Evolutionary conservation across 2,113 vertebrate species (phyloP).

Genomic region (Scomber scombrus): DNA sequence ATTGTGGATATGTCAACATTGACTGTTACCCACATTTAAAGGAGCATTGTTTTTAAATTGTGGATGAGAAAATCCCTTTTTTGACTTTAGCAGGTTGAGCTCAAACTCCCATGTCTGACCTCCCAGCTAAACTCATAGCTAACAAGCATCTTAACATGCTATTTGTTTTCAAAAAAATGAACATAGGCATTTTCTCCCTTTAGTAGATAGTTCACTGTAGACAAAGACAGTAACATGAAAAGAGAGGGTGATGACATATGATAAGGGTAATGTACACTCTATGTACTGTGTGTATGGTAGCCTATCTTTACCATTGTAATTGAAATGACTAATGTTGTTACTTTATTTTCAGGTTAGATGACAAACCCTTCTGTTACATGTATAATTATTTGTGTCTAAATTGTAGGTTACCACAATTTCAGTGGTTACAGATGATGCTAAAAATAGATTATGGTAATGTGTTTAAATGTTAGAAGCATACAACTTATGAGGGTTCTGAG

Average conservation of each 20-base stretch:
- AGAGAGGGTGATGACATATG: no score
- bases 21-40: background rate
- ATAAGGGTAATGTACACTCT: background rate
- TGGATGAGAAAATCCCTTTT: background rate
- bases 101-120: no score
- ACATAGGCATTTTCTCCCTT: no score
- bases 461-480: conserved; percentile 4
- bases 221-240: no score
- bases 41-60: no score
- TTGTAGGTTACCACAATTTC: background rate
- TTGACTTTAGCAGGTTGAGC: background rate
- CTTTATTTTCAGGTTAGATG: background rate
- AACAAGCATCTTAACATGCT: no score
- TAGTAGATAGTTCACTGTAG: no score
- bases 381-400: no score
- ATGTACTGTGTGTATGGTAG: background rate
- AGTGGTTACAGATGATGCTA: background rate
- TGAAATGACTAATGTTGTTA: background rate
- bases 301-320: background rate
- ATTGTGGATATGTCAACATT: background rate
- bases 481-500: background rate
- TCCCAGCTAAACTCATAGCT: no score
- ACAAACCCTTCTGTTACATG: background rate
- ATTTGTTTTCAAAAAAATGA: no score
- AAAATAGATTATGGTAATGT: background rate